Conservation (phyloP, 2,797 vertebrate genomes). For the Acipenser ruthenus region DNA sequence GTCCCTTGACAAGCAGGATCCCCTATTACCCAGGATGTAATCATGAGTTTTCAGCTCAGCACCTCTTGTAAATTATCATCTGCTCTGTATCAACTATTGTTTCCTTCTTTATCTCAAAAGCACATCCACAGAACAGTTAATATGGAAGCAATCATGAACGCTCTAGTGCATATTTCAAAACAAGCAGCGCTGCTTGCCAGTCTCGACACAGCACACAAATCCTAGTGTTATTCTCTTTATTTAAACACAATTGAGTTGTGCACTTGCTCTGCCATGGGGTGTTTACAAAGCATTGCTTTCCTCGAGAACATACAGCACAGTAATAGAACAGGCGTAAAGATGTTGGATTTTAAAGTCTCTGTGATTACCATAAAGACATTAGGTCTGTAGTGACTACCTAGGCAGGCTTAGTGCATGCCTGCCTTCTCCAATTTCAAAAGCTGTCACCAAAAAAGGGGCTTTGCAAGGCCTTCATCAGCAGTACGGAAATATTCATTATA, state of each 20-base stretch:
- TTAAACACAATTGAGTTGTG: slow-evolving; percentile 54
- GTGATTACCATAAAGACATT: slow-evolving; percentile 47
- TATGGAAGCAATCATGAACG: slow-evolving; percentile 41
- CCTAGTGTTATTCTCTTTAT: slow-evolving; percentile 46
- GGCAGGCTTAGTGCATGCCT: slow-evolving; percentile 35
- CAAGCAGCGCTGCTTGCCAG: slow-evolving; percentile 33
- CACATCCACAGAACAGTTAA: slow-evolving; percentile 38
- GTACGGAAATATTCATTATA: slow-evolving; percentile 3
- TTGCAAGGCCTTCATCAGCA: slow-evolving; percentile 4
- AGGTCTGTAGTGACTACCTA: slow-evolving; percentile 32
- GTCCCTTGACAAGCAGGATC: slow-evolving; percentile 10
- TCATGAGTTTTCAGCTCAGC: slow-evolving; percentile 19
- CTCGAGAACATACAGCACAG: slow-evolving; percentile 33
- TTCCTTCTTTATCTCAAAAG: slow-evolving; percentile 27
- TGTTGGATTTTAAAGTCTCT: slow-evolving; percentile 58
- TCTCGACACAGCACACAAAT: slow-evolving; percentile 33
- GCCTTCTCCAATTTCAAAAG: slow-evolving; percentile 36
- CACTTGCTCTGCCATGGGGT: slow-evolving; percentile 43
- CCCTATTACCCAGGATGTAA: slow-evolving; percentile 9
- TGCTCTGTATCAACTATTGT: slow-evolving; percentile 27
- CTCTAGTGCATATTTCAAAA: slow-evolving; percentile 41
- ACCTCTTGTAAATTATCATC: slow-evolving; percentile 24
- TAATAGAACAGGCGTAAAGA: slow-evolving; percentile 44
- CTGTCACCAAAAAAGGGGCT: slow-evolving; percentile 23
- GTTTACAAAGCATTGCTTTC: slow-evolving; percentile 55